These are phyloP conservation scores for Rhabdornis inornatus DNA, from an alignment of 2,113 vertebrate genomes.

Conservation along the genomic window DNA sequence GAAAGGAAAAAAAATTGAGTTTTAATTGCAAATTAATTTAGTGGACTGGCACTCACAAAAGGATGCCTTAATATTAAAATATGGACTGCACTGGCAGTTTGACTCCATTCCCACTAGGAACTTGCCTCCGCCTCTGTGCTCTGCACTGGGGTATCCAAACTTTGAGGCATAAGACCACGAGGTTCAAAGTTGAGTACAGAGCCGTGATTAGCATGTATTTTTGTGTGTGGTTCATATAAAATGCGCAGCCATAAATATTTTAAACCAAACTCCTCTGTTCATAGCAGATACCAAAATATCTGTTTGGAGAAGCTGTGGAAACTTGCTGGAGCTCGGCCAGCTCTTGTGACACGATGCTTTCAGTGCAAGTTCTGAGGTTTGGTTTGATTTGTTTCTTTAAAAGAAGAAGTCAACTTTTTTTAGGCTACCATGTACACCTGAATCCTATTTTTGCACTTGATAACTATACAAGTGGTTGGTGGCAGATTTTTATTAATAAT, in stretches of 20 bases:
- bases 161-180: accelerated
- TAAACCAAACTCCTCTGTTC: neutral
- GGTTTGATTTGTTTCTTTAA: neutral
- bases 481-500: neutral
- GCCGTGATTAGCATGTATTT: neutral
- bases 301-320: neutral
- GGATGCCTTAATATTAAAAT: neutral
- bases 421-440: neutral
- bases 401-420: neutral
- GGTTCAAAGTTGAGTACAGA: neutral
- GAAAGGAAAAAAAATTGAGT: accelerated
- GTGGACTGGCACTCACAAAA: neutral
- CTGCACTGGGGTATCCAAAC: neutral
- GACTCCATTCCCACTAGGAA: neutral
- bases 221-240: neutral
- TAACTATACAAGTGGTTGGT: neutral
- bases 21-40: neutral
- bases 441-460: neutral
- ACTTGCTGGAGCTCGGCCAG: neutral
- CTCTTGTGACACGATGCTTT: neutral
- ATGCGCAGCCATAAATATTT: neutral
- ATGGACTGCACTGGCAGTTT: neutral
- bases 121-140: neutral
- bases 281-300: neutral
- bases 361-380: neutral